Evolutionary conservation across 2,888 invertebrate species (phyloP).

Genomic region (Tipula confusa): DNA sequence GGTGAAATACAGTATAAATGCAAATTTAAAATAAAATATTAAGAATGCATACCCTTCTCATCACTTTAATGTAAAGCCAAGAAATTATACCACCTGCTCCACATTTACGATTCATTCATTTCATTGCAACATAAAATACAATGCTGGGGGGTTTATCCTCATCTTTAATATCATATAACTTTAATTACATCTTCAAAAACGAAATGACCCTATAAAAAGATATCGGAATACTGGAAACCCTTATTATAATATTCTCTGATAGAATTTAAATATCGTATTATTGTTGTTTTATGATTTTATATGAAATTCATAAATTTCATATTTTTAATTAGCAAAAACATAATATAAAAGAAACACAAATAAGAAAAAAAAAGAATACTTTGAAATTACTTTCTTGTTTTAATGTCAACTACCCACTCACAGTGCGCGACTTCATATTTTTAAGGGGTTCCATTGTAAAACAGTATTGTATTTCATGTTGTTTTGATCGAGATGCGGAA

Average conservation of each 20-base stretch:
- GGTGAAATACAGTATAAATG: too few relatives aligned
- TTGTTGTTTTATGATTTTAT: slow-evolving; percentile 3
- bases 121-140: neutral
- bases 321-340: slow-evolving; percentile 25
- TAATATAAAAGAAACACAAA: neutral
- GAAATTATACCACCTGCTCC: neutral
- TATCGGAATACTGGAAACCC: neutral
- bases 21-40: too few relatives aligned
- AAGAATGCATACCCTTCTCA: too few relatives aligned
- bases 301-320: slow-evolving; percentile 12
- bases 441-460: neutral
- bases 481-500: neutral
- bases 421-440: neutral
- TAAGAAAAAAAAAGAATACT: neutral
- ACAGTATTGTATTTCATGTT: neutral
- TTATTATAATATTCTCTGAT: neutral
- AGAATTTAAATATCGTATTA: slow-evolving; percentile 12
- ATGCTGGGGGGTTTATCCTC: neutral
- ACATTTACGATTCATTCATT: neutral
- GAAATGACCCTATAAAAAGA: neutral
- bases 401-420: slow-evolving; percentile 20
- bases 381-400: slow-evolving; percentile 20
- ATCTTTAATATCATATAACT: neutral
- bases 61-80: too few relatives aligned
- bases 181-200: slow-evolving; percentile 25